Conservation (phyloP, 2,888 invertebrate genomes). For the Drosophila kokeensis region DNA sequence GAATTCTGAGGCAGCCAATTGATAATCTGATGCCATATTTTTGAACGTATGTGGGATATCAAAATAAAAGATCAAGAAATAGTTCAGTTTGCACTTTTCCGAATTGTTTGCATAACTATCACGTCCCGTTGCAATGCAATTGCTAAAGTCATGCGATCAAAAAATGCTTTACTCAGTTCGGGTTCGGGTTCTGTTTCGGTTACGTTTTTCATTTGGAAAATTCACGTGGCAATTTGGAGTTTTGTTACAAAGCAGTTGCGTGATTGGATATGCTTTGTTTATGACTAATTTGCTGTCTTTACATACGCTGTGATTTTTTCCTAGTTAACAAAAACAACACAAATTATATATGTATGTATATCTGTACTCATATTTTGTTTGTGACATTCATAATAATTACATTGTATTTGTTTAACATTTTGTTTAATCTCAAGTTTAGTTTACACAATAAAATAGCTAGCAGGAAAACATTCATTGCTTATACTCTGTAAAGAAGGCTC, state of each 20-base stretch:
- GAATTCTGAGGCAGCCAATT: not conserved
- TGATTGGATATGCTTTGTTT: slow-evolving; percentile 45
- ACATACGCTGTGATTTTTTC: slow-evolving; percentile 3
- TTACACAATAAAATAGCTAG: not conserved
- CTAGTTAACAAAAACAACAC: slow-evolving; percentile 24
- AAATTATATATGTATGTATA: not conserved
- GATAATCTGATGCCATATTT: slow-evolving; percentile 13
- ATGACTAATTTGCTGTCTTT: slow-evolving; percentile 41
- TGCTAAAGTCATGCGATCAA: slow-evolving; percentile 43
- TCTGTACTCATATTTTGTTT: slow-evolving; percentile 21
- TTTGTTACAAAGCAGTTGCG: slow-evolving; percentile 43
- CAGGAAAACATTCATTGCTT: slow-evolving; percentile 8
- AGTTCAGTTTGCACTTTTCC: slow-evolving; percentile 15
- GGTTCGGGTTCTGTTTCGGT: not conserved
- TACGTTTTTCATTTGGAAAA: slow-evolving; percentile 5
- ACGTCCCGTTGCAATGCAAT: slow-evolving; percentile 66
- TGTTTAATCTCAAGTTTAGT: slow-evolving; percentile 40
- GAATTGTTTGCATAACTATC: slow-evolving; percentile 58
- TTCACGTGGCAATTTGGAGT: slow-evolving; percentile 29
- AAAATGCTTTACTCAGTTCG: slow-evolving; percentile 17
- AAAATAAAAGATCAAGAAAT: not conserved
- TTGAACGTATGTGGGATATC: not conserved
- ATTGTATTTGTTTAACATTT: slow-evolving; percentile 12
- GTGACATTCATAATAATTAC: slow-evolving; percentile 33
- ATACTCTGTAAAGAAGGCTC: not conserved